phyloP scores from a whole-genome alignment of 2,888 invertebrate genomes.

The Ormyrus rosae region DNA sequence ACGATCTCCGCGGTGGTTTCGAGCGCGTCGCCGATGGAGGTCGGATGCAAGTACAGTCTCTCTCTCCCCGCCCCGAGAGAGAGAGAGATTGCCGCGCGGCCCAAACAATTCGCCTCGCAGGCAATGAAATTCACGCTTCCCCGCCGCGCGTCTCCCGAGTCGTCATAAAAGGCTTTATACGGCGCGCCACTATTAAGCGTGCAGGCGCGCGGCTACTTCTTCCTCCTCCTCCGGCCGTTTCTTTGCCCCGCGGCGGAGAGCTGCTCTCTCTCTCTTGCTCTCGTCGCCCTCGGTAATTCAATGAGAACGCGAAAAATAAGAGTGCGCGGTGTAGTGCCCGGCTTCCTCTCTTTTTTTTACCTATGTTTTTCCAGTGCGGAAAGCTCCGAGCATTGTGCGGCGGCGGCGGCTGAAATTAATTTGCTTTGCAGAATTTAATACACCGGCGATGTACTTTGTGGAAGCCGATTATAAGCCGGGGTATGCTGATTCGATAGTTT shows the following conservation, averaged over 20 bases:
- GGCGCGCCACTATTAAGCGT: background rate
- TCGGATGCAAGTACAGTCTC: too few relatives aligned
- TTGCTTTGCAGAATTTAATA: too few relatives aligned
- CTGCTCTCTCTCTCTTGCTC: background rate
- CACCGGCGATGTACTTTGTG: too few relatives aligned
- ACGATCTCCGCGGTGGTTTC: constrained; percentile 9
- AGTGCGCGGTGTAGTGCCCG: background rate
- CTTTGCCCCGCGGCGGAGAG: background rate
- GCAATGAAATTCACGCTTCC: constrained; percentile 38
- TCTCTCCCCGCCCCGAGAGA: too few relatives aligned
- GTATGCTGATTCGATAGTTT: too few relatives aligned
- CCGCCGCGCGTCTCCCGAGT: background rate
- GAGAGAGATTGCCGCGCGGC: background rate
- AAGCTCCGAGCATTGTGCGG: too few relatives aligned
- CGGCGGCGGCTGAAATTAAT: too few relatives aligned
- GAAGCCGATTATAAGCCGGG: too few relatives aligned
- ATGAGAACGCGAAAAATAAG: constrained; percentile 19
- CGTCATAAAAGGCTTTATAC: constrained; percentile 31
- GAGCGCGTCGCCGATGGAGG: too few relatives aligned
- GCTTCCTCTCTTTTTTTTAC: background rate
- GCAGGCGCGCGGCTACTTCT: background rate
- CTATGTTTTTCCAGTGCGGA: too few relatives aligned
- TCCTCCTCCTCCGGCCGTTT: background rate
- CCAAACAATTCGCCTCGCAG: constrained; percentile 19
- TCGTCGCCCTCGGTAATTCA: background rate